Evolutionary conservation across 1,140 invertebrate species (phyloP).

Genomic region (Coptotermes formosanus): DNA sequence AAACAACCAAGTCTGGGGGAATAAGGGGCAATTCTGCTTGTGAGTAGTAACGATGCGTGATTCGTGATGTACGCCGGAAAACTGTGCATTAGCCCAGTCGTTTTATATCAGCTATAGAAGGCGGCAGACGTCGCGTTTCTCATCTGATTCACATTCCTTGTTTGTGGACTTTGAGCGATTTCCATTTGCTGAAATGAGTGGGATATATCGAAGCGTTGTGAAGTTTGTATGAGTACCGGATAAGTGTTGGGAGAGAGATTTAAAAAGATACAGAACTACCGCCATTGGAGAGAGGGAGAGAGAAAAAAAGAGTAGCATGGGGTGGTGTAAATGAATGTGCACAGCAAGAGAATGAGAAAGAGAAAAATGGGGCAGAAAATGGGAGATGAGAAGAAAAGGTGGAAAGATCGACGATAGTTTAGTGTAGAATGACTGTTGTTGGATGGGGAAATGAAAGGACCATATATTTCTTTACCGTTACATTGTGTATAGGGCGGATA

Average conservation of each 20-base stretch:
- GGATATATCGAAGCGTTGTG: neutral
- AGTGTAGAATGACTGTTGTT: constrained; percentile 12
- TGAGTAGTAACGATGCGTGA: neutral
- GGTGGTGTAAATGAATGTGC: constrained; percentile 27
- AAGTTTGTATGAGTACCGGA: neutral
- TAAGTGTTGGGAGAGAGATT: neutral
- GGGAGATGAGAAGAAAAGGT: constrained; percentile 19
- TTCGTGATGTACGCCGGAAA: neutral
- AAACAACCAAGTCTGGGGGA: no score
- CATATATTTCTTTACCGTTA: neutral
- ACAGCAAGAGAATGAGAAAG: constrained; percentile 27
- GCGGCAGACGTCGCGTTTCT: no score
- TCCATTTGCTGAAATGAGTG: neutral
- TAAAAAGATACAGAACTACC: neutral
- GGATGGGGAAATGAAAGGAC: constrained; percentile 22
- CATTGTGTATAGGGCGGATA: neutral
- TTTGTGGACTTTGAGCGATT: neutral
- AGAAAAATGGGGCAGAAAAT: constrained; percentile 30
- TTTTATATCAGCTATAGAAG: neutral
- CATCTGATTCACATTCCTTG: neutral
- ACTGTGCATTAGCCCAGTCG: neutral
- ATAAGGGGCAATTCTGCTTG: no score
- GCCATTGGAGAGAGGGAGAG: neutral
- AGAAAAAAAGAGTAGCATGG: neutral
- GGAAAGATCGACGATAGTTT: constrained; percentile 22